These are phyloP conservation scores for Zeus faber DNA, from an alignment of 2,113 vertebrate genomes.

Conservation along the genomic window DNA sequence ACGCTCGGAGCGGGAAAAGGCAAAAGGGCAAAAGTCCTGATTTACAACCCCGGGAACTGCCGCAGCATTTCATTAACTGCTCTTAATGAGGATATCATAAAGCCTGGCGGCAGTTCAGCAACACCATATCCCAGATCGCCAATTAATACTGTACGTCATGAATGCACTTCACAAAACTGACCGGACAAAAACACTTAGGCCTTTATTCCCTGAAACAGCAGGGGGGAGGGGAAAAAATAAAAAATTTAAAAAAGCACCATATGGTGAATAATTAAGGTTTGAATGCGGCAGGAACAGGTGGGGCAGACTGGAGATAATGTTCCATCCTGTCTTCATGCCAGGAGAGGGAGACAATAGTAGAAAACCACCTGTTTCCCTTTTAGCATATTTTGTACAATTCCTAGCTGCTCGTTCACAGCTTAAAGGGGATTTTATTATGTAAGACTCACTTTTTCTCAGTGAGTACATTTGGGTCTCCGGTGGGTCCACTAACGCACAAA, in stretches of 20 bases:
- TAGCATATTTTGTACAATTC: too few relatives aligned
- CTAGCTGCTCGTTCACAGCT: too few relatives aligned
- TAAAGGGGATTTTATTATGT: too few relatives aligned
- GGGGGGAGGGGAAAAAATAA: too few relatives aligned
- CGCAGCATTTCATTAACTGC: conserved; percentile 39
- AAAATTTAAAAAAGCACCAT: conserved; percentile 54
- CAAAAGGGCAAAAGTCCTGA: too few relatives aligned
- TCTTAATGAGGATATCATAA: conserved; percentile 55
- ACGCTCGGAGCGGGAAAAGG: background rate
- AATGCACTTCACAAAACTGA: conserved; percentile 42
- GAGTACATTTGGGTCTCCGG: too few relatives aligned
- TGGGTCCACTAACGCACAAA: too few relatives aligned
- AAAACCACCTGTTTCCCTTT: background rate
- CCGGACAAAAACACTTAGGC: conserved; percentile 53
- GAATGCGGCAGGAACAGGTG: conserved; percentile 54
- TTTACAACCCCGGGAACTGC: conserved; percentile 19
- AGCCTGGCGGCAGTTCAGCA: conserved; percentile 5
- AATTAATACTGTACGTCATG: background rate
- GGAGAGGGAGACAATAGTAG: conserved; percentile 4
- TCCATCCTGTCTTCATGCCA: conserved; percentile 32
- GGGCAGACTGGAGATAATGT: conserved; percentile 44
- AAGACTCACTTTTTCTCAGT: too few relatives aligned
- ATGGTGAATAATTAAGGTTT: conserved; percentile 56
- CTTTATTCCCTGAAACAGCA: conserved; percentile 39
- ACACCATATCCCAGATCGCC: background rate